Conservation (phyloP, 1,140 invertebrate genomes). For the Mercenaria mercenaria region DNA sequence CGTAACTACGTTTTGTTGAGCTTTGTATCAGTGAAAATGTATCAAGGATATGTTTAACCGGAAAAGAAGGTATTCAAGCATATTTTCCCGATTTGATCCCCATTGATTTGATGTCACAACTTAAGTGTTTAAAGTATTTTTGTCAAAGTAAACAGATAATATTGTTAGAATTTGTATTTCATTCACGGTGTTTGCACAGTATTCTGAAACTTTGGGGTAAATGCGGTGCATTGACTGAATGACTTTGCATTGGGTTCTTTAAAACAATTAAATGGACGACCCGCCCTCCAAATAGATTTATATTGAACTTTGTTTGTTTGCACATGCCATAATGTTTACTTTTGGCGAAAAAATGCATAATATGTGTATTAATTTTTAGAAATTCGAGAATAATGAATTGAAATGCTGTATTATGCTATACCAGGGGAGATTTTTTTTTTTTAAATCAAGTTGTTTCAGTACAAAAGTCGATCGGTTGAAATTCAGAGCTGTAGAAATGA, state of each 20-base stretch:
- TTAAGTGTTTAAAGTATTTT: neutral
- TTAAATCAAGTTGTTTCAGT: no score
- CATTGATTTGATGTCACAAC: neutral
- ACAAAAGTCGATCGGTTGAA: no score
- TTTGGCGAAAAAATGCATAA: neutral
- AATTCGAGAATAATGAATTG: neutral
- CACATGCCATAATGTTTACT: neutral
- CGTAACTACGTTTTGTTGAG: no score
- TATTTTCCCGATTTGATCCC: neutral
- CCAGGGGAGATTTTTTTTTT: neutral
- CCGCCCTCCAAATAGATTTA: neutral
- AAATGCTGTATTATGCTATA: neutral
- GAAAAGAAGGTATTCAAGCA: neutral
- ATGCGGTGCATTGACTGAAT: conserved; percentile 15
- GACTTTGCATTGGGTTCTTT: conserved; percentile 9
- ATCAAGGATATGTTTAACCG: no score
- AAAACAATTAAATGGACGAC: neutral
- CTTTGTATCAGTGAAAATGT: no score
- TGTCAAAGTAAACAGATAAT: conserved; percentile 24
- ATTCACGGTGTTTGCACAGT: neutral
- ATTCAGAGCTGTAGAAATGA: no score
- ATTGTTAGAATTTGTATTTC: conserved; percentile 23
- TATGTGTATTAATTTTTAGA: neutral
- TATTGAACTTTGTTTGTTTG: conserved; percentile 17
- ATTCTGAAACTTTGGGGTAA: conserved; percentile 26